A percentile compares a stretch with the other conserved stretches of the same genome.
These are phyloP conservation scores for Oxycera nigricornis DNA, from an alignment of 2,888 invertebrate species.

Conservation along the genomic window DNA sequence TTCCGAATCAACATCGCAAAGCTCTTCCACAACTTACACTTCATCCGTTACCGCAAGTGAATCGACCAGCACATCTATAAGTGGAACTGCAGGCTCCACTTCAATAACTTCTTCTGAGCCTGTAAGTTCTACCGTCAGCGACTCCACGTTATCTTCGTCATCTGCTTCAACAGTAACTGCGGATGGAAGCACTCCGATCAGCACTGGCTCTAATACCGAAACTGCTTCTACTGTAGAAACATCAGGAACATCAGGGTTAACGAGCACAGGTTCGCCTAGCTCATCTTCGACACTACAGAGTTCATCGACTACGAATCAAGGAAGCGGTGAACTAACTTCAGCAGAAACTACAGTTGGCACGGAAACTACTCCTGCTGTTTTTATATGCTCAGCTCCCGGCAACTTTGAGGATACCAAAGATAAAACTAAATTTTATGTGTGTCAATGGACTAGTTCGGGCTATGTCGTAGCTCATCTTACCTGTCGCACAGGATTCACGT, in stretches of 20 bases:
- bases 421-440: constrained; percentile 47
- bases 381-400: not conserved
- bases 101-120: not conserved
- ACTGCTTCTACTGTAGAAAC: not conserved
- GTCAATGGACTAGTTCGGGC: constrained; percentile 44
- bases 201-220: not conserved
- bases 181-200: not conserved
- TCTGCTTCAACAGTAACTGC: not conserved
- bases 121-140: not conserved
- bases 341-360: not conserved
- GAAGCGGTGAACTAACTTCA: not conserved
- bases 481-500: constrained; percentile 46
- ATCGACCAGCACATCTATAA: not conserved
- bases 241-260: not conserved
- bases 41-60: not conserved
- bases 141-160: not conserved
- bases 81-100: not conserved
- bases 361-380: not conserved
- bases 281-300: not conserved
- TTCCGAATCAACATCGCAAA: not conserved
- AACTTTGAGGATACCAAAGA: constrained; percentile 41
- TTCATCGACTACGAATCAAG: not conserved
- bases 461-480: constrained; percentile 44
- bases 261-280: not conserved
- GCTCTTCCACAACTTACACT: not conserved